phyloP scores from a whole-genome alignment of 2,797 vertebrate species.

The Pempheris klunzingeri region DNA sequence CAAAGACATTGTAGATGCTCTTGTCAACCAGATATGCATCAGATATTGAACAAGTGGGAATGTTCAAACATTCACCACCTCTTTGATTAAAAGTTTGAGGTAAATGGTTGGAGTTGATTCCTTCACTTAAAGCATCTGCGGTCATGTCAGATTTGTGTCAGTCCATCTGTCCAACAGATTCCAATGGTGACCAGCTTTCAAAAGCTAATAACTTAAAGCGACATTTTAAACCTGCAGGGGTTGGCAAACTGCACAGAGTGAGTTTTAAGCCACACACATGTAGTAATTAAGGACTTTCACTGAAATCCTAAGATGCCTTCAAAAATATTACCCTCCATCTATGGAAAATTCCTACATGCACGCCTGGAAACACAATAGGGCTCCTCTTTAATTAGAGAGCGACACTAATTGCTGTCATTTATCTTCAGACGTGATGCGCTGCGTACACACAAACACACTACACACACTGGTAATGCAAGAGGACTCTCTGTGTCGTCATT shows the following conservation, averaged over 20 bases:
- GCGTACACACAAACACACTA: too few species aligned
- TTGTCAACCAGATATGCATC: background rate
- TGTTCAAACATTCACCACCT: background rate
- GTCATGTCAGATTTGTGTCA: background rate
- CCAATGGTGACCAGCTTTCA: background rate
- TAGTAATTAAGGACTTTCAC: background rate
- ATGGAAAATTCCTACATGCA: constrained; percentile 2
- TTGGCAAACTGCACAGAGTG: background rate
- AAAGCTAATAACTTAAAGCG: background rate
- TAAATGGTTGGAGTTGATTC: background rate
- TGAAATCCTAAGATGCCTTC: background rate
- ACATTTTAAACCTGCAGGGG: background rate
- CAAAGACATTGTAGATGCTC: background rate
- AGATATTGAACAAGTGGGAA: background rate
- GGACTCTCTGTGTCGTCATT: background rate
- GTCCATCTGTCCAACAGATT: background rate
- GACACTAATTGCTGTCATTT: constrained; percentile 35
- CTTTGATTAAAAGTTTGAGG: background rate
- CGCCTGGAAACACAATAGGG: constrained; percentile 30
- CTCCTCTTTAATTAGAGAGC: constrained; percentile 37
- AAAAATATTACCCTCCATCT: constrained; percentile 6
- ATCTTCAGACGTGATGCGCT: constrained; percentile 19
- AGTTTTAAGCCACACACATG: background rate
- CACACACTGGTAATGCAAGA: background rate
- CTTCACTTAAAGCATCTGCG: background rate